Evolutionary conservation across 2,797 vertebrate species (phyloP).

Genomic region (Phylloscopus collybita): DNA sequence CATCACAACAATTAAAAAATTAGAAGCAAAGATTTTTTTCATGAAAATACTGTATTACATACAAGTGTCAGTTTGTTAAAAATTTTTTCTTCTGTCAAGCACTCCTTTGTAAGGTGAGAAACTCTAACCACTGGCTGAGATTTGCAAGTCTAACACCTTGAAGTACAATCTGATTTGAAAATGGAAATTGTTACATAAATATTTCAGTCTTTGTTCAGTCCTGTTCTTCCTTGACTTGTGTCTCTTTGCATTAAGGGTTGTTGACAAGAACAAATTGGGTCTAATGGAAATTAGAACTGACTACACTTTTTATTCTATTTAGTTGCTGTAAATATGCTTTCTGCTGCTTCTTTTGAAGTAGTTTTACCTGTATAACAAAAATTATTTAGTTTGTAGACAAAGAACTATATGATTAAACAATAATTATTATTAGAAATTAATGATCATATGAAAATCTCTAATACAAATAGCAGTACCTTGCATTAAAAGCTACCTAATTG

Average conservation of each 20-base stretch:
- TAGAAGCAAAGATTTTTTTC: not conserved
- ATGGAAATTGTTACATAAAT: not conserved
- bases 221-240: not conserved
- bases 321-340: conserved; percentile 20
- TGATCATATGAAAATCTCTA: conserved; percentile 32
- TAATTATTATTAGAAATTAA: conserved; percentile 30
- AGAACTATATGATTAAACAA: conserved; percentile 11
- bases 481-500: conserved; percentile 40
- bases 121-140: not conserved
- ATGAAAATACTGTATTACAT: not conserved
- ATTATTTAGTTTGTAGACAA: conserved; percentile 58
- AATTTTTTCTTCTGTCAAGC: not conserved
- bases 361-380: not conserved
- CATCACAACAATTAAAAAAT: not conserved
- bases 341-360: conserved; percentile 32
- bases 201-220: not conserved
- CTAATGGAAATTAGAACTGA: conserved; percentile 33
- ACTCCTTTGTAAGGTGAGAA: not conserved
- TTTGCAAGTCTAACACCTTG: not conserved
- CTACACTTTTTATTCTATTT: not conserved
- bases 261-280: not conserved
- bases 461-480: conserved; percentile 4
- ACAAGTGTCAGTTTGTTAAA: not conserved
- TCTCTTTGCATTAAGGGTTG: not conserved
- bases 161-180: not conserved